phyloP scores from a whole-genome alignment of 2,113 vertebrate species.

The Rhineura floridana region DNA sequence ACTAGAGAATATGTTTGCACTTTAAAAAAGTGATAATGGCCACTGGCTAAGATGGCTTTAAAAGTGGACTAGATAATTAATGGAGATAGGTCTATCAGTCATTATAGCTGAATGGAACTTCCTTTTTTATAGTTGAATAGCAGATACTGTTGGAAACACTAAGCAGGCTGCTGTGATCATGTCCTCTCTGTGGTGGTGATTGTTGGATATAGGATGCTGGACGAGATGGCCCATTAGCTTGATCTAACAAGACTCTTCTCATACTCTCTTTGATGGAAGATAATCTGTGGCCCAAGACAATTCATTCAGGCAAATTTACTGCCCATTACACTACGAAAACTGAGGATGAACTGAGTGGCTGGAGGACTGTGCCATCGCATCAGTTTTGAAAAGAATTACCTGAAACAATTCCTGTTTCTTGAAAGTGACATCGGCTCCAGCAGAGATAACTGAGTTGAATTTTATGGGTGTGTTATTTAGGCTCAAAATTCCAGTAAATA shows the following conservation, averaged over 20 bases:
- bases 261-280: constrained; percentile 52
- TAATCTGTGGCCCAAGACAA: constrained; percentile 55
- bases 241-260: not conserved
- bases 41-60: not conserved
- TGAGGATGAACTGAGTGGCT: constrained; percentile 45
- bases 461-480: constrained; percentile 48
- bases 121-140: not conserved
- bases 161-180: not conserved
- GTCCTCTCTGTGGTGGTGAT: not conserved
- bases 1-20: constrained; percentile 12
- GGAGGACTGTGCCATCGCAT: constrained; percentile 29
- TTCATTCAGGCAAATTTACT: constrained; percentile 60
- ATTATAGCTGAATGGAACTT: not conserved
- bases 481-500: constrained; percentile 27
- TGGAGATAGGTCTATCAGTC: not conserved
- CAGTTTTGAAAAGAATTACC: constrained; percentile 58
- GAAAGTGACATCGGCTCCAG: constrained; percentile 47
- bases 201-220: not conserved
- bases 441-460: constrained; percentile 41
- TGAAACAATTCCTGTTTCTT: constrained; percentile 42
- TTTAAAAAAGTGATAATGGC: constrained; percentile 27
- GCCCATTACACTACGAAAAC: constrained; percentile 49
- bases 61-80: not conserved
- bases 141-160: not conserved
- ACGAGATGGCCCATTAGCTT: not conserved